Evolutionary conservation across 1,140 invertebrate species (phyloP).

Genomic region (Chironomus tepperi): DNA sequence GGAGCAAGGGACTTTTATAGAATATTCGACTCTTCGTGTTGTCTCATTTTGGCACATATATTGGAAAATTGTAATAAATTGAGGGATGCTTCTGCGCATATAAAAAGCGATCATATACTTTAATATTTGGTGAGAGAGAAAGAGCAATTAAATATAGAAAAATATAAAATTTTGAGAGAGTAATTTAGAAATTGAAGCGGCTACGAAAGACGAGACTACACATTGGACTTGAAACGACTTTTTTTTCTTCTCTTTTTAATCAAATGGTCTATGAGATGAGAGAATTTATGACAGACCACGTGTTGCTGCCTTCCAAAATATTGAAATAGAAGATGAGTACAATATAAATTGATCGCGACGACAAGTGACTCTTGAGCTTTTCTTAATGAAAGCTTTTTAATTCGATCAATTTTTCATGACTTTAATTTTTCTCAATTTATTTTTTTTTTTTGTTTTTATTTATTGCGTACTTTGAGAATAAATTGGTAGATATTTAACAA

Average conservation of each 20-base stretch:
- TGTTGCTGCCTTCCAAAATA: background rate
- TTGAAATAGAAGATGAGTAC: background rate
- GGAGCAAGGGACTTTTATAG: slow-evolving; percentile 17
- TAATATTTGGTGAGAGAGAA: background rate
- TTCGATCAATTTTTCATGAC: too few species aligned
- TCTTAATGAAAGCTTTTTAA: too few species aligned
- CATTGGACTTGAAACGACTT: too few species aligned
- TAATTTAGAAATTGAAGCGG: background rate
- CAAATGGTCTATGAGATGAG: background rate
- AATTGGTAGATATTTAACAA: too few species aligned
- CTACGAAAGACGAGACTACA: too few species aligned
- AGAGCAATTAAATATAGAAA: background rate
- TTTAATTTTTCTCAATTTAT: too few species aligned
- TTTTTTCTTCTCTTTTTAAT: background rate
- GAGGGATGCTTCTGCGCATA: slow-evolving; percentile 5
- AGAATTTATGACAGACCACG: background rate
- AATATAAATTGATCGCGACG: too few species aligned
- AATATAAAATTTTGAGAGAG: background rate
- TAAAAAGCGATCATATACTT: background rate
- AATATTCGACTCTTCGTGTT: background rate
- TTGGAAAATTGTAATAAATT: slow-evolving; percentile 16
- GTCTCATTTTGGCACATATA: background rate
- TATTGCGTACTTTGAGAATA: too few species aligned
- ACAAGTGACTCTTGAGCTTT: too few species aligned
- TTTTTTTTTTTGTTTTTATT: too few species aligned